Conservation (phyloP, 2,113 vertebrate genomes). For the cattle (Bos taurus) region ARS-UCD2.0 NC_037338.1:70903001-70903500, state of each 20-base stretch:
- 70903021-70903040: background rate
- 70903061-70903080: background rate
- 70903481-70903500: background rate
- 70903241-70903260: background rate
- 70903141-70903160: background rate
- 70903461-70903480: background rate
- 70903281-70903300: background rate
- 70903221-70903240: background rate
- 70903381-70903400: background rate
- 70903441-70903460: background rate
- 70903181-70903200: background rate
- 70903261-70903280: background rate
- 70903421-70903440: background rate
- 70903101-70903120: background rate
- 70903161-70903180: constrained; percentile 21
- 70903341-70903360: background rate
- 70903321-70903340: background rate
- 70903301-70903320: background rate
- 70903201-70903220: background rate
- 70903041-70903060: background rate
- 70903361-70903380: background rate
- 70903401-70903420: background rate
- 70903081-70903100: background rate
- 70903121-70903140: background rate
- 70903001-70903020: background rate